Evolutionary conservation across 2,113 vertebrate genomes (phyloP).

Genomic region (Xiphophorus couchianus): DNA sequence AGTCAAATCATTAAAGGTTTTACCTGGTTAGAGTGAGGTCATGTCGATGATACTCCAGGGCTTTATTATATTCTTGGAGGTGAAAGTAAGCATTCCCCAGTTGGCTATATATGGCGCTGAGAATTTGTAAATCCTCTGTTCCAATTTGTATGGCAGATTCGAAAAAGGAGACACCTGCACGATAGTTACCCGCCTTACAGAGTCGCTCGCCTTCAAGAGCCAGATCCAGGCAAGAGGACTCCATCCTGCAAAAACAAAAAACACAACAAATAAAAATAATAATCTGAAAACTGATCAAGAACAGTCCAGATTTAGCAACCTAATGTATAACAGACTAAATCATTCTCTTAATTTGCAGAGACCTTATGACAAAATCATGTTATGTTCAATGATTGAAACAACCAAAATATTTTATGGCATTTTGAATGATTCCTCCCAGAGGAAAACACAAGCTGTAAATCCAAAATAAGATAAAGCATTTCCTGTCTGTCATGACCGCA

Average conservation of each 20-base stretch:
- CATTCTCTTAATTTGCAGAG: too few species aligned
- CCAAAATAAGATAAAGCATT: constrained; percentile 42
- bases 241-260: constrained; percentile 85
- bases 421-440: neutral
- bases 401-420: neutral
- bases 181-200: constrained; percentile 91
- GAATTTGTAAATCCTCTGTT: constrained; percentile 95
- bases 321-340: neutral
- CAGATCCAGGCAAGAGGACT: constrained; percentile 95
- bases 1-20: neutral
- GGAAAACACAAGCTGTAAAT: constrained; percentile 21
- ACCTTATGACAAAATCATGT: neutral
- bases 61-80: constrained; percentile 92
- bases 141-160: constrained; percentile 97
- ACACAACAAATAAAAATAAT: neutral
- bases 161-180: constrained; percentile 91
- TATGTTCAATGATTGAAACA: neutral
- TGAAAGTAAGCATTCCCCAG: constrained; percentile 98
- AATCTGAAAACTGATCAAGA: neutral
- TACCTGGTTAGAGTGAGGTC: constrained; percentile 94
- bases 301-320: neutral
- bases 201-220: constrained; percentile 95
- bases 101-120: constrained; percentile 98
- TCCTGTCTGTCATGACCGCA: constrained; percentile 34
- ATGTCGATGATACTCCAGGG: constrained; percentile 94